Percentiles rank a stretch among this genome's conserved stretches.
These are phyloP conservation scores for Philopotamus ludificatus DNA, from an alignment of 1,140 invertebrate genomes.

Conservation along the genomic window DNA sequence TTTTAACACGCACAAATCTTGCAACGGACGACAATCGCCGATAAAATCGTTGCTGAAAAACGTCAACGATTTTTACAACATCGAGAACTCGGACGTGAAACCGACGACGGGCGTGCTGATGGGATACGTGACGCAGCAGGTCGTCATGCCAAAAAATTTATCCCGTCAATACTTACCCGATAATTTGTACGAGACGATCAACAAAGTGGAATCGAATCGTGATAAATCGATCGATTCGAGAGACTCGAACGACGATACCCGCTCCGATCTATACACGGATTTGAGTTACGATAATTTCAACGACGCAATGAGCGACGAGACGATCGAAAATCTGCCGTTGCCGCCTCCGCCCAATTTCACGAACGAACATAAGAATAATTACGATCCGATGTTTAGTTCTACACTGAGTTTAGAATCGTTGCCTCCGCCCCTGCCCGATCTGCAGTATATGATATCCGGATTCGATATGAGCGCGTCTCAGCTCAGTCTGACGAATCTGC, in stretches of 20 bases:
- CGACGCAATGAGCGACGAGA: not conserved
- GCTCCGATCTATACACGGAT: not conserved
- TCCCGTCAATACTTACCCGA: not conserved
- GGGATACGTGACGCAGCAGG: conserved; percentile 28
- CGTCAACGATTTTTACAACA: conserved; percentile 44
- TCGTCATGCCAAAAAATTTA: not conserved
- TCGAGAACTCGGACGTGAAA: conserved; percentile 31
- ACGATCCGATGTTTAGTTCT: conserved; percentile 64
- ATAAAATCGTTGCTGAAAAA: too few relatives aligned
- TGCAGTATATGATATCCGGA: too few relatives aligned
- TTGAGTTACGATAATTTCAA: not conserved
- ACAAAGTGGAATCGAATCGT: not conserved
- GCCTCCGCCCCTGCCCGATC: conserved; percentile 71
- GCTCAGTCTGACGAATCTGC: conserved; percentile 64
- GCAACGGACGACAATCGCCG: conserved; percentile 11
- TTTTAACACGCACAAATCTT: not conserved
- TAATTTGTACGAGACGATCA: not conserved
- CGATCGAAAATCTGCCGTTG: conserved; percentile 51
- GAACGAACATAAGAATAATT: conserved; percentile 38
- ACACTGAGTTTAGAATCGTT: conserved; percentile 73
- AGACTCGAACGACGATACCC: not conserved
- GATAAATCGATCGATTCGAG: not conserved
- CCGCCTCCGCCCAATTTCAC: conserved; percentile 58
- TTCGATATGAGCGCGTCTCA: conserved; percentile 66
- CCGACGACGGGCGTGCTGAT: conserved; percentile 26